Base-by-base conservation (phyloP, 2,113 vertebrate genomes). In the Galemys pyrenaicus region DNA sequence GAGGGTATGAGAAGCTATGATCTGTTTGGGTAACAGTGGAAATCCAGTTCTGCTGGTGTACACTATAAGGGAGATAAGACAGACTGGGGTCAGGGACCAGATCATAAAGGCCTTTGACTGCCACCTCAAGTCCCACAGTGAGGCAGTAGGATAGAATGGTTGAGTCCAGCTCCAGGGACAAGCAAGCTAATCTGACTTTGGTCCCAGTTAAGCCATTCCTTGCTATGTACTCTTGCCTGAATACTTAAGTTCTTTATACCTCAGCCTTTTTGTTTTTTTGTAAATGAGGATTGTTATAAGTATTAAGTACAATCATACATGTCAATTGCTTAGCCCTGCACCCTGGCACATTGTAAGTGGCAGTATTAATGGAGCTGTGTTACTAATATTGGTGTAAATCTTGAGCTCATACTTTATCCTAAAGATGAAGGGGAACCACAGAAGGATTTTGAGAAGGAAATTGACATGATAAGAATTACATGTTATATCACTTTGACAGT, bases 361-460 rank as follows among this genome's bases (percentile, higher is more conserved):
- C 37, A 87, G 68, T 62, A 58, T 77, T 64, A 9, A 67, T 37
- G 9, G 78, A 26, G 19, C 78, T 88, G 37, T 73, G 24, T 89
- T 77, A 58, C 49, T 90, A 46, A 56, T 37, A 62, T 83, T 39
- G 87, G 30, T 70, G 1, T 70, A 65, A 73, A 87, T 82, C n/a
- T 82, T 71, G 62, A 92, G 64, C 75, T 91, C 32, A 86, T 74
- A 60, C 30, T 71, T 91, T n/a, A 78, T 78, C 35, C 67, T 86
- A 49, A 81, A 91, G 54, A 68, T 82, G 16, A 86, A 93, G 32
- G 54, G 41, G 46, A 90, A 64, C 37, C 35, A 37, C 22, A 20
- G 24, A 58, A 74, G n/a, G 75, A 74, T 87, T 90, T 92, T 49
- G 56, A 71, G 89, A 89, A 94, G 73, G 35, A 80, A 89, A 89